phyloP scores from a whole-genome alignment of 2,888 invertebrate species.

The Strigamia transsilvanica region DNA sequence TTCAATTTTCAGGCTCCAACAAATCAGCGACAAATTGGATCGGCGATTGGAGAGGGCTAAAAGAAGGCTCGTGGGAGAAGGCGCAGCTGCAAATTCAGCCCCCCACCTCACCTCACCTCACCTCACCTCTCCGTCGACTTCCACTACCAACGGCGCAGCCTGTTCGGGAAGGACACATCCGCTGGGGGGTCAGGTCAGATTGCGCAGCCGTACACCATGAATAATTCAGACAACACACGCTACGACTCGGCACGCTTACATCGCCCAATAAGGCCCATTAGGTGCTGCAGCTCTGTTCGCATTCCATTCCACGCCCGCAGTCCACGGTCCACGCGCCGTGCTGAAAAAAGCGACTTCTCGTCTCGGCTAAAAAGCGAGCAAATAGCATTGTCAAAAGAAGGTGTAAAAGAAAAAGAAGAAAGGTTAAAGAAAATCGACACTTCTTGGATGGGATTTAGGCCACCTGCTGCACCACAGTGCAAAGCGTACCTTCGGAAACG shows the following conservation, averaged over 20 bases:
- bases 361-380: constrained; percentile 4
- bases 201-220: constrained; percentile 34
- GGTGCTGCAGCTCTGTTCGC: constrained; percentile 13
- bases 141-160: background rate
- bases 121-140: constrained; percentile 29
- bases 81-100: constrained; percentile 46
- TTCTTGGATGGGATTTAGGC: background rate
- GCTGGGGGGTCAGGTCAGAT: constrained; percentile 48
- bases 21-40: constrained; percentile 52
- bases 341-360: background rate
- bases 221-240: constrained; percentile 48
- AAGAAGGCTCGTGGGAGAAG: constrained; percentile 48
- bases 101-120: too few relatives aligned
- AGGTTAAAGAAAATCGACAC: constrained; percentile 38
- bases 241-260: constrained; percentile 32
- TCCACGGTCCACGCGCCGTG: constrained; percentile 2
- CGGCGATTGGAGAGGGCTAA: constrained; percentile 42
- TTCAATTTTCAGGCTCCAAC: constrained; percentile 51
- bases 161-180: constrained; percentile 3
- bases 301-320: background rate
- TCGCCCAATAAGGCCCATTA: constrained; percentile 39
- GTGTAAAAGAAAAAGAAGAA: background rate
- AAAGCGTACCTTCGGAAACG: constrained; percentile 31
- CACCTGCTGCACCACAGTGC: constrained; percentile 35
- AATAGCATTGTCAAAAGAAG: constrained; percentile 2